Evolutionary conservation across 2,113 vertebrate species (phyloP).

Genomic region (Gadus macrocephalus): DNA sequence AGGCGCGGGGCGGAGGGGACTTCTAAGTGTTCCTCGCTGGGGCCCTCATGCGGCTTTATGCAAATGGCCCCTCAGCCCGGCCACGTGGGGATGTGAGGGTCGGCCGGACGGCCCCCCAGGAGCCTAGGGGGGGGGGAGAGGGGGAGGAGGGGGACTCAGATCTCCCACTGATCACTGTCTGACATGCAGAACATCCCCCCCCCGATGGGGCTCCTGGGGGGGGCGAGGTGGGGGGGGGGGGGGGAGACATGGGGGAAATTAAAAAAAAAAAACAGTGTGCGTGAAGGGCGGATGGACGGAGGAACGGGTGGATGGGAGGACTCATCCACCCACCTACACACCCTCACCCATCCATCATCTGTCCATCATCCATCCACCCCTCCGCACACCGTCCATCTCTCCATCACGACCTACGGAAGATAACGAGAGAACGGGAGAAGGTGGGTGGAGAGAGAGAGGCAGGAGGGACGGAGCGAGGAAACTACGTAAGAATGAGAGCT

Average conservation of each 20-base stretch:
- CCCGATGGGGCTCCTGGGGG: not conserved
- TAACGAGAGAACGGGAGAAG: too few species aligned
- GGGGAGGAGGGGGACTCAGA: conserved; percentile 10
- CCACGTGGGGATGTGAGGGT: not conserved
- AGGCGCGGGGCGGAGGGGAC: not conserved
- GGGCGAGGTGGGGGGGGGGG: not conserved
- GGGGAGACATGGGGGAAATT: not conserved
- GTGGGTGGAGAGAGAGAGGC: not conserved
- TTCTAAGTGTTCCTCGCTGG: not conserved
- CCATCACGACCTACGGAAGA: not conserved
- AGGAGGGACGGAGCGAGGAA: not conserved
- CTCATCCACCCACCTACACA: too few species aligned
- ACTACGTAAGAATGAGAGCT: not conserved
- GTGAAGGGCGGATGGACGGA: not conserved
- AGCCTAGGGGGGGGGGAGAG: not conserved
- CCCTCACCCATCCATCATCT: too few species aligned
- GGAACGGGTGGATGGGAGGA: not conserved
- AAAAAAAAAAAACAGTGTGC: not conserved
- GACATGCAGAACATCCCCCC: not conserved
- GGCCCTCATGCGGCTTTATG: not conserved
- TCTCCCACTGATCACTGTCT: conserved; percentile 15
- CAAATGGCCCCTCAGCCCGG: not conserved
- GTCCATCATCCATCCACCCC: too few species aligned
- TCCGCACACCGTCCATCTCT: too few species aligned
- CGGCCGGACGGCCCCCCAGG: not conserved